phyloP scores from a whole-genome alignment of 2,888 invertebrate species.

The Epirrhoe alternata region DNA sequence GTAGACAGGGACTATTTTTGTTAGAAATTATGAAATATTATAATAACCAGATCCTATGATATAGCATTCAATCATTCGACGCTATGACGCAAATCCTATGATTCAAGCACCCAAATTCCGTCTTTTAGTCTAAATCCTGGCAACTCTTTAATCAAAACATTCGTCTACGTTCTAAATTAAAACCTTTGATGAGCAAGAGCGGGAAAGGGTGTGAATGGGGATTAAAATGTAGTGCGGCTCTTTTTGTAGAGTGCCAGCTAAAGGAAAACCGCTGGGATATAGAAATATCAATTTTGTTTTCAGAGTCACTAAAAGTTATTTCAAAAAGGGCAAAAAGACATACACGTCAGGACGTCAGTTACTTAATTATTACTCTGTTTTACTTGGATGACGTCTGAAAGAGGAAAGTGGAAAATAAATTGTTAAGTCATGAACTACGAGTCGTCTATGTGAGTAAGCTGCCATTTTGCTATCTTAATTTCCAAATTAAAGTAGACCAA shows the following conservation, averaged over 20 bases:
- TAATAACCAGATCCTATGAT: background rate
- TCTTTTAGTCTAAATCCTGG: conserved; percentile 30
- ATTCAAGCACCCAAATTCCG: conserved; percentile 1
- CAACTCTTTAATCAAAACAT: conserved; percentile 38
- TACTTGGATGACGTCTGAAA: too few relatives aligned
- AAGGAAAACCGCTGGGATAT: conserved; percentile 1
- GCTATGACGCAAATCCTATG: background rate
- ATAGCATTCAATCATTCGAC: background rate
- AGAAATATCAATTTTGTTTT: background rate
- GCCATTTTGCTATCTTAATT: too few relatives aligned
- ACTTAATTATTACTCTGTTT: too few relatives aligned
- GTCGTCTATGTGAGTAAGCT: too few relatives aligned
- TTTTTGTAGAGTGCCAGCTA: conserved; percentile 14
- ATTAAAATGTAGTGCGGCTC: conserved; percentile 22
- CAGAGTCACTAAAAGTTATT: background rate
- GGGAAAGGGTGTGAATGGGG: conserved; percentile 11
- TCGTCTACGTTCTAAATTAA: conserved; percentile 34
- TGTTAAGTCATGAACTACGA: too few relatives aligned
- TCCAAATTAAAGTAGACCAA: background rate
- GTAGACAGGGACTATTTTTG: too few relatives aligned
- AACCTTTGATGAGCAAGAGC: conserved; percentile 30
- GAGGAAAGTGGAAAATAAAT: too few relatives aligned
- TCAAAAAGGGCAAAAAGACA: too few relatives aligned
- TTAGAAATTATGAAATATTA: too few relatives aligned
- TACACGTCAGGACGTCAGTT: too few relatives aligned